phyloP scores from a whole-genome alignment of 92 coral and sea anemone genomes.

The Bergia sp. region DNA sequence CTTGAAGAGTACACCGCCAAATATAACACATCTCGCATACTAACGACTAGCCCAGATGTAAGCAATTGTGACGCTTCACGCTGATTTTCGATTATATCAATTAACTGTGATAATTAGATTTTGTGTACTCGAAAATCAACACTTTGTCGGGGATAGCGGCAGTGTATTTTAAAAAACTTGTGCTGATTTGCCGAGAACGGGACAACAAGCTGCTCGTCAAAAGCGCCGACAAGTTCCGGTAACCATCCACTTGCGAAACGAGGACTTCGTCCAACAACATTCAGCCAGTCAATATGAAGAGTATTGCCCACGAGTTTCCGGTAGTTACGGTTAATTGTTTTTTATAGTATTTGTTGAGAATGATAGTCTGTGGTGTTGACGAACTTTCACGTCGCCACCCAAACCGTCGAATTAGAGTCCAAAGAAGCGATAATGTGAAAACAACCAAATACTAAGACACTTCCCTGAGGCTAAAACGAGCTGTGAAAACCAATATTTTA shows the following conservation, averaged over 20 bases:
- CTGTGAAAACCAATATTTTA: conserved; percentile 37
- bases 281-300: not conserved
- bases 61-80: conserved; percentile 58
- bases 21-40: conserved; percentile 49
- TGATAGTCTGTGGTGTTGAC: conserved; percentile 18
- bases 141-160: conserved; percentile 59
- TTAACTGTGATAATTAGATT: conserved; percentile 99
- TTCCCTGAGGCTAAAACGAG: conserved; percentile 65
- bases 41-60: conserved; percentile 74
- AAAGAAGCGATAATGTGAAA: conserved; percentile 77
- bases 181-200: conserved; percentile 36
- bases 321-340: conserved; percentile 19
- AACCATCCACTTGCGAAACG: conserved; percentile 11
- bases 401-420: conserved; percentile 37
- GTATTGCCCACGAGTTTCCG: conserved; percentile 33
- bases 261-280: conserved; percentile 6
- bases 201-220: conserved; percentile 38
- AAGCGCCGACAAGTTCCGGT: conserved; percentile 36
- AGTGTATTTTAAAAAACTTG: conserved; percentile 31
- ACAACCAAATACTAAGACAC: conserved; percentile 57
- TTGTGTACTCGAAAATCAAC: conserved; percentile 76
- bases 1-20: conserved; percentile 26
- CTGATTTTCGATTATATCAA: conserved; percentile 85
- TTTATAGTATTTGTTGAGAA: conserved; percentile 26
- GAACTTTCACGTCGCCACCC: conserved; percentile 35